Evolutionary conservation across 2,888 invertebrate species (phyloP).

Genomic region (Physocephala rufipes): DNA sequence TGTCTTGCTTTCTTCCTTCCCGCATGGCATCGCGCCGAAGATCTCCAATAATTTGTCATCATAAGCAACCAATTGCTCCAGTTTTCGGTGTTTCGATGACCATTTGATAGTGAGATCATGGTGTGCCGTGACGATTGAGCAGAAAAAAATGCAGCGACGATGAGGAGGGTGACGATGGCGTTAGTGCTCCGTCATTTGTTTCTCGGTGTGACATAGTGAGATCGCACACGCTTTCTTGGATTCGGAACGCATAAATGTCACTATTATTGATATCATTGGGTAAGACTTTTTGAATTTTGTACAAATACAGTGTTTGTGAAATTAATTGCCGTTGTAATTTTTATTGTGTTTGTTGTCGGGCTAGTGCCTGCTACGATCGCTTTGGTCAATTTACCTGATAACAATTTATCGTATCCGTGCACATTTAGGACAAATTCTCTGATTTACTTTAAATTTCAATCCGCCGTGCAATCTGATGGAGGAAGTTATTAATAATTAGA

Average conservation of each 20-base stretch:
- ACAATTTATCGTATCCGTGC: conserved; percentile 15
- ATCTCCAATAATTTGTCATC: conserved; percentile 34
- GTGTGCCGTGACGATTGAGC: not conserved
- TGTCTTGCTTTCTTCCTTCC: no score
- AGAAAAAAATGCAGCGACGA: not conserved
- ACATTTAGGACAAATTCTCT: conserved; percentile 23
- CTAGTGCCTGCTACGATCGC: not conserved
- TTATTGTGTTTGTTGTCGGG: not conserved
- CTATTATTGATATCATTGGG: conserved; percentile 26
- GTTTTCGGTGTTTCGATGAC: not conserved
- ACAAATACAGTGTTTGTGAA: conserved; percentile 14
- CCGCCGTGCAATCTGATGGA: conserved; percentile 6
- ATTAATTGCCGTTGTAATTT: conserved; percentile 22
- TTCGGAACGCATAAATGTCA: conserved; percentile 23
- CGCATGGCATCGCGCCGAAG: conserved; percentile 15
- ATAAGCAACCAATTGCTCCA: conserved; percentile 21
- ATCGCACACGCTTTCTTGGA: not conserved
- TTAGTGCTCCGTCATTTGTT: not conserved
- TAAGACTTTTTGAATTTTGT: conserved; percentile 11
- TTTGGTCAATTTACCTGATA: not conserved
- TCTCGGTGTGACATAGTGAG: not conserved
- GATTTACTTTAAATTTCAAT: conserved; percentile 17
- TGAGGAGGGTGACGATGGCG: not conserved
- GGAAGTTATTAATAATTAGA: conserved; percentile 25
- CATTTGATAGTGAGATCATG: not conserved